Evolutionary conservation across 2,888 invertebrate species (phyloP).

Genomic region (Slavum lentiscoides): DNA sequence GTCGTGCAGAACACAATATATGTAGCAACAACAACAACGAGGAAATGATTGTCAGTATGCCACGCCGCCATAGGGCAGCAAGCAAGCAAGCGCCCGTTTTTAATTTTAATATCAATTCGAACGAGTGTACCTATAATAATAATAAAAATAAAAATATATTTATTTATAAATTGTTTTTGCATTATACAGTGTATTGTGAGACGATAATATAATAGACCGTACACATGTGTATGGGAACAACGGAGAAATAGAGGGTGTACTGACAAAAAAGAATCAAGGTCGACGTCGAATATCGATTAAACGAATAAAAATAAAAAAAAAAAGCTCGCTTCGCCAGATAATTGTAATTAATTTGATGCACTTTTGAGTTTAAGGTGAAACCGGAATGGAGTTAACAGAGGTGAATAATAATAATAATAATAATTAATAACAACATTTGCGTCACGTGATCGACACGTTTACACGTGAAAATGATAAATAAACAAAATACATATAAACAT

Average conservation of each 20-base stretch:
- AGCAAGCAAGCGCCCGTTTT: background rate
- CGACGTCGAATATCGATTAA: background rate
- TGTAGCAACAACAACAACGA: background rate
- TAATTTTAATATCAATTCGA: background rate
- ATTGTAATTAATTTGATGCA: constrained; percentile 14
- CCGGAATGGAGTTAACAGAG: background rate
- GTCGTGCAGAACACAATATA: constrained; percentile 6
- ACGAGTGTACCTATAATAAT: background rate
- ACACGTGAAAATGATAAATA: constrained; percentile 24
- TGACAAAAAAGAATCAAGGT: no score
- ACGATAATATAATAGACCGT: no score
- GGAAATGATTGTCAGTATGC: constrained; percentile 21
- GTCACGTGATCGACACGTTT: constrained; percentile 12
- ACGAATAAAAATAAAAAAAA: no score
- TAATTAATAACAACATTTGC: background rate
- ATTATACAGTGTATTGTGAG: no score
- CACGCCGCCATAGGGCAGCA: background rate
- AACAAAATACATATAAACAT: constrained; percentile 6
- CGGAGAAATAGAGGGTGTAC: no score
- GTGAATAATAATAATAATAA: constrained; percentile 5
- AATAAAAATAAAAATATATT: no score
- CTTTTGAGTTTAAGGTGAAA: constrained; percentile 24
- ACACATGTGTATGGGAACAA: no score
- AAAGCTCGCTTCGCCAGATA: background rate
- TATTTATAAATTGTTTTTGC: no score